phyloP scores from a whole-genome alignment of 2,888 invertebrate genomes.

The Bombylius discolor region DNA sequence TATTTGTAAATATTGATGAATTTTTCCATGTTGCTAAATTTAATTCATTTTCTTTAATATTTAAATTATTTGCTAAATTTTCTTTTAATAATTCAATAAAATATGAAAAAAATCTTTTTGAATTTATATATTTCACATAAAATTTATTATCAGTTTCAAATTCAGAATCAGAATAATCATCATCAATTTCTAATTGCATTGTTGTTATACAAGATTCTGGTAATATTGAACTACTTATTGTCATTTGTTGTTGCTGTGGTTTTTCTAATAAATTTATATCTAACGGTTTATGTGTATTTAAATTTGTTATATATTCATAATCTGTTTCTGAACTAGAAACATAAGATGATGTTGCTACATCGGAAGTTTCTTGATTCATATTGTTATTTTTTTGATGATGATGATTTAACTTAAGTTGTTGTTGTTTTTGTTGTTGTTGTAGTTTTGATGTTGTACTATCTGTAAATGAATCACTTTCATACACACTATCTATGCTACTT shows the following conservation, averaged over 20 bases:
- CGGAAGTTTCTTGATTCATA: not conserved
- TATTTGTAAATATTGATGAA: slow-evolving; percentile 51
- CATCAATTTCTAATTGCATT: slow-evolving; percentile 15
- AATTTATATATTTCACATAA: slow-evolving; percentile 41
- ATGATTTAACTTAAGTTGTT: not conserved
- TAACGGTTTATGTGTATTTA: slow-evolving; percentile 46
- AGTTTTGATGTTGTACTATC: too few species aligned
- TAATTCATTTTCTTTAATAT: slow-evolving; percentile 43
- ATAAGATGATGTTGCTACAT: not conserved
- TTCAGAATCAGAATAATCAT: slow-evolving; percentile 16
- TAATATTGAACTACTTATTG: slow-evolving; percentile 17
- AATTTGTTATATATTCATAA: slow-evolving; percentile 48
- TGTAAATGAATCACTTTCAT: not conserved
- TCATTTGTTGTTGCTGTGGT: not conserved
- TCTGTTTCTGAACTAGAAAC: slow-evolving; percentile 25
- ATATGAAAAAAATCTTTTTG: slow-evolving; percentile 52
- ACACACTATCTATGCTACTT: not conserved
- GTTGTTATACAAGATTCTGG: slow-evolving; percentile 28
- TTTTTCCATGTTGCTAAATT: slow-evolving; percentile 47
- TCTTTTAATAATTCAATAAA: slow-evolving; percentile 50
- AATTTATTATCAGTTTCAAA: slow-evolving; percentile 14
- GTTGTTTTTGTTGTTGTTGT: not conserved
- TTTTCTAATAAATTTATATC: slow-evolving; percentile 1
- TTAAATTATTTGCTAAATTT: slow-evolving; percentile 45
- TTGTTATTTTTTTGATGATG: not conserved